phyloP scores from a whole-genome alignment of 2,797 vertebrate species.

The Lerista edwardsae region DNA sequence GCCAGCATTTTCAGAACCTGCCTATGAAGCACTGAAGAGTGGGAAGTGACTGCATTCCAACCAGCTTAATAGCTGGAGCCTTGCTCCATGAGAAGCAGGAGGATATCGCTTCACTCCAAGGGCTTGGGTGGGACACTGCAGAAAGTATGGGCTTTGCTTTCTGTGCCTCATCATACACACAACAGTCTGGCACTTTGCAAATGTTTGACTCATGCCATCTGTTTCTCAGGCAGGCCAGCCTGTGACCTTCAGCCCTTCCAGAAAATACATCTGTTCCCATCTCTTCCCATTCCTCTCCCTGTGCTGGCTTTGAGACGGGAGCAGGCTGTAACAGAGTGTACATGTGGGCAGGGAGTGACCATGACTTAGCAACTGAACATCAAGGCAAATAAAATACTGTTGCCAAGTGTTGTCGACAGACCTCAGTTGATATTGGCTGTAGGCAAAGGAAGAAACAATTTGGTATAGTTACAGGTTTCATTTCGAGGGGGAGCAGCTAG shows the following conservation, averaged over 20 bases:
- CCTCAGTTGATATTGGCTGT: neutral
- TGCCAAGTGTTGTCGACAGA: neutral
- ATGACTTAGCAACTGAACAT: constrained; percentile 19
- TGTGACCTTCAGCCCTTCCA: constrained; percentile 25
- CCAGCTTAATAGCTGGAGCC: neutral
- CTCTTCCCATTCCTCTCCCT: constrained; percentile 13
- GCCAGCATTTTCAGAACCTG: neutral
- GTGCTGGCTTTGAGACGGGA: neutral
- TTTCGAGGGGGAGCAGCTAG: neutral
- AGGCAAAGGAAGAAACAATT: neutral
- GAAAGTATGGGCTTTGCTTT: neutral
- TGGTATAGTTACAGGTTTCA: neutral
- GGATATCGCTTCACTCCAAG: neutral
- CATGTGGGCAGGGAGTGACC: neutral
- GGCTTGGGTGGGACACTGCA: neutral
- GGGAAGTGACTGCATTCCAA: neutral
- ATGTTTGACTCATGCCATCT: constrained; percentile 5
- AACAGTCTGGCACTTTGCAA: constrained; percentile 5
- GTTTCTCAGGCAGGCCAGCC: neutral
- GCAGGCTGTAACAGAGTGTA: neutral
- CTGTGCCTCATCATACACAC: neutral
- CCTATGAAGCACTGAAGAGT: neutral
- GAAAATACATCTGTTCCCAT: constrained; percentile 24
- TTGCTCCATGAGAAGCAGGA: neutral
- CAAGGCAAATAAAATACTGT: neutral